Evolutionary conservation across 2,113 vertebrate species (phyloP), one percentile per base, ranked within the genome.

Genomic region (Ursus arctos): DNA sequence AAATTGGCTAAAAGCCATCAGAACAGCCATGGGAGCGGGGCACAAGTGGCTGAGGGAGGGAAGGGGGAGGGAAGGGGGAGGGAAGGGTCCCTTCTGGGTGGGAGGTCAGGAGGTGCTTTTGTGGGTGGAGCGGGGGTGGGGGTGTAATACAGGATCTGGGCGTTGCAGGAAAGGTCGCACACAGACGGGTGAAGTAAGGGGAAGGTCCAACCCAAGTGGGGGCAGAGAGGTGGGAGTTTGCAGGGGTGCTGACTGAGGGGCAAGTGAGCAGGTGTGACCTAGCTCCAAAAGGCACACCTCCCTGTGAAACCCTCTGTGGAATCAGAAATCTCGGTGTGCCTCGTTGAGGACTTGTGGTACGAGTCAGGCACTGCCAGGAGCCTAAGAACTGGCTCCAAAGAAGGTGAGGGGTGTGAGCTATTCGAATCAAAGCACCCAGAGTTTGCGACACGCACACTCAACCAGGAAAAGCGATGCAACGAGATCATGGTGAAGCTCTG

Each of bases 121-220:
- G 72, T 31, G 1, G 4, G 31, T 11, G 15, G 15, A 43, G 14
- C 13, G 26, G 0, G 15, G 10, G 18, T 72, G 6, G 0, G 7
- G 16, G 1, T 12, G 40, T 8, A 9, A 6, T 47, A 57, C 12
- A 69, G 55, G 53, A 33, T 13, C n/a, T 31, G 36, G 36, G 72
- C 18, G 10, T 96, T 49, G 21, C 1, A 33, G 24, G 59, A 83
- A 21, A 93, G 71, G 49, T 74, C 53, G 36, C 69, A 74, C 81
- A 65, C 19, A 10, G 21, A 26, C 33, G 49, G 24, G 36, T 9
- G 47, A 55, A 15, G 33, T 3, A 28, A 69, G 51, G 24, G 47
- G 13, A 84, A 79, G 40, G 55, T 22, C 16, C n/a, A 36, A 36
- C 40, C 36, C 31, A 4, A 53, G 61, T 22, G 18, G 10, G 16